phyloP scores from a whole-genome alignment of 2,113 vertebrate genomes.

The Tapirus terrestris region DNA sequence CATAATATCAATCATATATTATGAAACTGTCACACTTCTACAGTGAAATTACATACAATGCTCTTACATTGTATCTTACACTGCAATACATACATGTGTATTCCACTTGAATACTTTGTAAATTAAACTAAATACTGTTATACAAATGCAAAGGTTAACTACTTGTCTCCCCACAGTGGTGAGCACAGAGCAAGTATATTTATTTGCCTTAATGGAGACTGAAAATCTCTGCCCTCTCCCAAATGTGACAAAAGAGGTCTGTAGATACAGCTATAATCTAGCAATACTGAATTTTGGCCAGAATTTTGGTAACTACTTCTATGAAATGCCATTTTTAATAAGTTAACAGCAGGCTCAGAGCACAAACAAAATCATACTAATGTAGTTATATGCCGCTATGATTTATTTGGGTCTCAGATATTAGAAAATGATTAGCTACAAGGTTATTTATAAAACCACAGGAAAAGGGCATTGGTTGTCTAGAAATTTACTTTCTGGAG shows the following conservation, averaged over 20 bases:
- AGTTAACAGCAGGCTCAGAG: not conserved
- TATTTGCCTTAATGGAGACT: not conserved
- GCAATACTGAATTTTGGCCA: not conserved
- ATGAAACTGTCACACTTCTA: not conserved
- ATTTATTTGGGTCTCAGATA: slow-evolving; percentile 58
- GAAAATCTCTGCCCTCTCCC: not conserved
- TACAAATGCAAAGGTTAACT: slow-evolving; percentile 29
- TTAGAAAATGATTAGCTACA: slow-evolving; percentile 39
- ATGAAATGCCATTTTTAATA: slow-evolving; percentile 45
- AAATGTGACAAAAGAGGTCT: not conserved
- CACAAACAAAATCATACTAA: slow-evolving; percentile 23
- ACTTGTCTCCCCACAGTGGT: not conserved
- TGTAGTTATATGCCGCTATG: not conserved
- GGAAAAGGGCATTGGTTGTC: not conserved
- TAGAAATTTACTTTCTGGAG: slow-evolving; percentile 36
- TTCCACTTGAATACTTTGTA: not conserved
- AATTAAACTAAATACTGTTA: slow-evolving; percentile 30
- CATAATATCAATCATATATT: not conserved
- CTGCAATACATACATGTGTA: not conserved
- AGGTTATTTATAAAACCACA: slow-evolving; percentile 44
- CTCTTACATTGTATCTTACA: too few species aligned
- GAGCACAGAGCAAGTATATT: not conserved
- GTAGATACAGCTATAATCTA: not conserved
- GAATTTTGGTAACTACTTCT: not conserved
- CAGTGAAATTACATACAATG: not conserved